These are phyloP conservation scores for Hozukius guyotensis DNA, from an alignment of 2,797 vertebrate genomes.

Conservation along the genomic window DNA sequence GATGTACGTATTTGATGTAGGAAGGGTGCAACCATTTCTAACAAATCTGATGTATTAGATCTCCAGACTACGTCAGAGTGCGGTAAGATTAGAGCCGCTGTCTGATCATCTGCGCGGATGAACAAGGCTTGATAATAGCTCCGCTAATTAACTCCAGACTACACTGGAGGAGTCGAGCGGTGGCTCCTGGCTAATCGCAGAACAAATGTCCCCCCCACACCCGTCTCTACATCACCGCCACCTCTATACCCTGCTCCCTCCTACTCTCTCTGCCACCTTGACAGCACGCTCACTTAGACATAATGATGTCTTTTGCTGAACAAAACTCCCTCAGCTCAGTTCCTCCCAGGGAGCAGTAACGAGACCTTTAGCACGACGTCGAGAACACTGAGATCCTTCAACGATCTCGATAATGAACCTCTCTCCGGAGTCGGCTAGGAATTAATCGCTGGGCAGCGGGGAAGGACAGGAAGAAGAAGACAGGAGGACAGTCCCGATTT, in stretches of 20 bases:
- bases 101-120: constrained; percentile 61
- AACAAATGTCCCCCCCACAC: constrained; percentile 52
- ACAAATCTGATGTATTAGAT: constrained; percentile 47
- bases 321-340: constrained; percentile 4
- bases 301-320: constrained; percentile 18
- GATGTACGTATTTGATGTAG: constrained; percentile 24
- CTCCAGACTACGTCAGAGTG: constrained; percentile 39
- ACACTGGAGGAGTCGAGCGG: constrained; percentile 53
- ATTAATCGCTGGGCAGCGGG: constrained; percentile 34
- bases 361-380: constrained; percentile 49
- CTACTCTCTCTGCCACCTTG: constrained; percentile 18
- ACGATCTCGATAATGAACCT: constrained; percentile 52
- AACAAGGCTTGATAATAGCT: constrained; percentile 66
- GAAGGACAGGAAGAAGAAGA: constrained; percentile 12
- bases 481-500: too few relatives aligned
- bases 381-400: constrained; percentile 41
- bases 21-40: constrained; percentile 20
- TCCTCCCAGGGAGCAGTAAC: constrained; percentile 35
- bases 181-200: constrained; percentile 59
- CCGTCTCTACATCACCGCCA: neutral
- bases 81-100: constrained; percentile 63
- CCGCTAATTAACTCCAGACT: constrained; percentile 76
- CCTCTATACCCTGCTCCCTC: neutral
- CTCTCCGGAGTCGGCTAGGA: constrained; percentile 25
- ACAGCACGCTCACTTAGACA: constrained; percentile 42